These are phyloP conservation scores for Macrocentrus cingulum DNA, from an alignment of 1,140 invertebrate genomes.

Conservation along the genomic window DNA sequence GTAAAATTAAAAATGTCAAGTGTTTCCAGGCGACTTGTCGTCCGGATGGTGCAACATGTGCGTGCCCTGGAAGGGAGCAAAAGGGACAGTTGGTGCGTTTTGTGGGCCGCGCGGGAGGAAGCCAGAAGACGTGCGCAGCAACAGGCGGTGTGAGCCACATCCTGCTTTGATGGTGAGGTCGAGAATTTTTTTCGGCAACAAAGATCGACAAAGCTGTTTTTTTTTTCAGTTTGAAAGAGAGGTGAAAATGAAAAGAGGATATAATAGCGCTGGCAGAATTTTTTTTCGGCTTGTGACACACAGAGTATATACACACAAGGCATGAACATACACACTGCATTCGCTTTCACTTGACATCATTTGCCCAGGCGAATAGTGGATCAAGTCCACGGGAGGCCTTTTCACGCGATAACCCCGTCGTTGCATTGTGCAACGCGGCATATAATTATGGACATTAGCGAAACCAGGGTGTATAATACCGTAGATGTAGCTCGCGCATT, in stretches of 20 bases:
- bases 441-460: slow-evolving; percentile 25
- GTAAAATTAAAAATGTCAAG: too few species aligned
- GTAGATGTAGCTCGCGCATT: slow-evolving; percentile 8
- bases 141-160: slow-evolving; percentile 36
- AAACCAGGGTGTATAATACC: slow-evolving; percentile 6
- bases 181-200: too few species aligned
- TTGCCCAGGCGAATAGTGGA: slow-evolving; percentile 23
- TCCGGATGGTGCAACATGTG: slow-evolving; percentile 7
- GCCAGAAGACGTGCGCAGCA: slow-evolving; percentile 21
- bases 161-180: too few species aligned
- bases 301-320: neutral
- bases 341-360: slow-evolving; percentile 27
- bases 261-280: too few species aligned
- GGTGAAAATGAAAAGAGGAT: too few species aligned
- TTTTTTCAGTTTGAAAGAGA: too few species aligned
- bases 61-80: neutral
- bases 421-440: slow-evolving; percentile 16
- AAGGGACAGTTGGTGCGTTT: slow-evolving; percentile 13
- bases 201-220: neutral
- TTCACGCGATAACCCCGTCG: slow-evolving; percentile 12
- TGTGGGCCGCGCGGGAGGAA: slow-evolving; percentile 29
- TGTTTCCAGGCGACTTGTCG: too few species aligned
- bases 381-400: slow-evolving; percentile 23
- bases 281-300: neutral
- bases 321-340: too few species aligned